These are phyloP conservation scores for Volucella bombylans DNA, from an alignment of 2,888 invertebrate species.

Conservation along the genomic window DNA sequence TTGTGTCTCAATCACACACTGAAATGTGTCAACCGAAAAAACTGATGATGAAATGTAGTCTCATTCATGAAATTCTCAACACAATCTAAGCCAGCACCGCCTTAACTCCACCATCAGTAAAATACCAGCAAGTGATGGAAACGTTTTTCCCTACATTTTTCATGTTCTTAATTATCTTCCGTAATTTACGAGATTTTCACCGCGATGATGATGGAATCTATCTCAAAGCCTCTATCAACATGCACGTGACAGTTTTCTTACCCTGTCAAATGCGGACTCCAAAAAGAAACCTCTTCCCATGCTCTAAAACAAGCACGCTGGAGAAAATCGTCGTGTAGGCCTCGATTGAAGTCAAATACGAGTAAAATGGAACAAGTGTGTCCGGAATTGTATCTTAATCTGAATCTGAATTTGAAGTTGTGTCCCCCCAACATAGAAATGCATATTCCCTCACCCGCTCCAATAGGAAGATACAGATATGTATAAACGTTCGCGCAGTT, in stretches of 20 bases:
- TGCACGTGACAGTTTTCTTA: constrained; percentile 28
- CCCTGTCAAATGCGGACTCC: constrained; percentile 8
- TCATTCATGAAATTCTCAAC: background rate
- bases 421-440: constrained; percentile 63
- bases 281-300: constrained; percentile 34
- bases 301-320: background rate
- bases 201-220: constrained; percentile 10
- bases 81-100: background rate
- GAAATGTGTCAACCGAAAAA: no score
- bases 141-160: background rate
- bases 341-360: constrained; percentile 23
- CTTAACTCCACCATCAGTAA: background rate
- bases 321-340: constrained; percentile 66
- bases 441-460: constrained; percentile 24
- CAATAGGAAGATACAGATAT: constrained; percentile 8
- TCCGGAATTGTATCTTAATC: no score
- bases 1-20: background rate
- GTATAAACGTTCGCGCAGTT: constrained; percentile 19
- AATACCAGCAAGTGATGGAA: background rate
- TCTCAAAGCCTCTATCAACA: background rate
- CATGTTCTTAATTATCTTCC: constrained; percentile 33
- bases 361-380: constrained; percentile 56
- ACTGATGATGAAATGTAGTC: background rate
- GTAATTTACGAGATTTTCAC: constrained; percentile 25
- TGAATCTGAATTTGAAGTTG: background rate